These are phyloP conservation scores for Haliaeetus leucogaster DNA, from an alignment of 2,113 vertebrate species.

Conservation along the genomic window DNA sequence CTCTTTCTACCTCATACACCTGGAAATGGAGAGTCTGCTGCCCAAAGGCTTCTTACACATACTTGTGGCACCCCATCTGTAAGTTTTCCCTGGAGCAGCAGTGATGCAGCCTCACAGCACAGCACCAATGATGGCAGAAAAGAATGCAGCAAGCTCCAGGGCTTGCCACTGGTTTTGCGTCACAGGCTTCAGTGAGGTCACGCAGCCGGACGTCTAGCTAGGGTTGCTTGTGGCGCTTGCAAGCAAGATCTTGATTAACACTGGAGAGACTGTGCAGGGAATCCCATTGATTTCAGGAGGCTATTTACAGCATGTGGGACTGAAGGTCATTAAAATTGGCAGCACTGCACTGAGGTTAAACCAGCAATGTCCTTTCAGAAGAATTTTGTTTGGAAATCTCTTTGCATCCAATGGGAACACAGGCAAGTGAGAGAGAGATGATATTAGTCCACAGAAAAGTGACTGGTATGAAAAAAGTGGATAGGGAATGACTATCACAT, in stretches of 20 bases:
- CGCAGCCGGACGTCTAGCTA: fast-evolving
- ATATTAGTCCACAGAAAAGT: not conserved
- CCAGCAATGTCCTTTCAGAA: not conserved
- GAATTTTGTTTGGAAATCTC: not conserved
- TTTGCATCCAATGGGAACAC: not conserved
- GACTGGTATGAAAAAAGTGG: not conserved
- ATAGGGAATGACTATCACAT: fast-evolving
- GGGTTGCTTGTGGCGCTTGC: not conserved
- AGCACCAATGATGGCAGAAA: not conserved
- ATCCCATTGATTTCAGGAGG: not conserved
- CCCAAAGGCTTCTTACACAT: not conserved
- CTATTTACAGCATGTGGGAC: not conserved
- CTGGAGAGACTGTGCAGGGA: not conserved
- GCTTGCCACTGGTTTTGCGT: not conserved
- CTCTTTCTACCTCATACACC: not conserved
- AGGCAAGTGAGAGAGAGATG: not conserved
- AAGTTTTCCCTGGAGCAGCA: not conserved
- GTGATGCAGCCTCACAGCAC: not conserved
- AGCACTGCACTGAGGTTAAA: not conserved
- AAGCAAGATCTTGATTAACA: not conserved
- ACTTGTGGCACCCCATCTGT: not conserved
- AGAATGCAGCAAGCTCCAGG: not conserved
- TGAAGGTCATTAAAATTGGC: not conserved
- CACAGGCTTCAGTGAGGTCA: not conserved
- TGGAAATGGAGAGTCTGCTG: not conserved